Evolutionary conservation across 2,113 vertebrate species (phyloP).

Genomic region (Alouatta palliata): DNA sequence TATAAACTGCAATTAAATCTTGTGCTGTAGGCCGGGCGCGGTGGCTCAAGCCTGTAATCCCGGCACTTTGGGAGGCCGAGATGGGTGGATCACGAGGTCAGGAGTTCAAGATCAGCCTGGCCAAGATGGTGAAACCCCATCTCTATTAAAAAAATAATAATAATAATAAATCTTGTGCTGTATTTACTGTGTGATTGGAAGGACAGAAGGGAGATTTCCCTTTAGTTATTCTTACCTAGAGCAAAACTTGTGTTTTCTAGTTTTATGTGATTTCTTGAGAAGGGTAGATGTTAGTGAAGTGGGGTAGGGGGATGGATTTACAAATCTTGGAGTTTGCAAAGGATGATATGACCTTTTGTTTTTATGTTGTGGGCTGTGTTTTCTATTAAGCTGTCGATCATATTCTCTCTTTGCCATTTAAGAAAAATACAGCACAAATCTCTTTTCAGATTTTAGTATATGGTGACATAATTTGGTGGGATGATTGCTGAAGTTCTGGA

Average conservation of each 20-base stretch:
- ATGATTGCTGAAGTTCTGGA: neutral
- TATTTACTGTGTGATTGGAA: neutral
- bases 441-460: neutral
- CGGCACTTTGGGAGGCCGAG: no score
- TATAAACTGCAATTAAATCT: neutral
- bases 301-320: neutral
- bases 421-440: neutral
- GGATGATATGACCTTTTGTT: conserved; percentile 63
- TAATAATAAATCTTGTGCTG: neutral
- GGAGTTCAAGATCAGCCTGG: no score
- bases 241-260: neutral
- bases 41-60: no score
- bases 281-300: neutral
- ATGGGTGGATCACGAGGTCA: no score
- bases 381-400: conserved; percentile 37
- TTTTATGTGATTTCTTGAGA: neutral
- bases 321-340: conserved; percentile 22
- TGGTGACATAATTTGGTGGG: neutral
- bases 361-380: conserved; percentile 39
- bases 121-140: no score
- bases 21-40: no score
- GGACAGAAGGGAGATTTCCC: neutral
- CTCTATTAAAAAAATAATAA: no score
- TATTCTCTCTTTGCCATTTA: conserved; percentile 48
- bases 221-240: neutral